Conservation (phyloP, 2,888 invertebrate species). For the Leptogaster cylindrica region DNA sequence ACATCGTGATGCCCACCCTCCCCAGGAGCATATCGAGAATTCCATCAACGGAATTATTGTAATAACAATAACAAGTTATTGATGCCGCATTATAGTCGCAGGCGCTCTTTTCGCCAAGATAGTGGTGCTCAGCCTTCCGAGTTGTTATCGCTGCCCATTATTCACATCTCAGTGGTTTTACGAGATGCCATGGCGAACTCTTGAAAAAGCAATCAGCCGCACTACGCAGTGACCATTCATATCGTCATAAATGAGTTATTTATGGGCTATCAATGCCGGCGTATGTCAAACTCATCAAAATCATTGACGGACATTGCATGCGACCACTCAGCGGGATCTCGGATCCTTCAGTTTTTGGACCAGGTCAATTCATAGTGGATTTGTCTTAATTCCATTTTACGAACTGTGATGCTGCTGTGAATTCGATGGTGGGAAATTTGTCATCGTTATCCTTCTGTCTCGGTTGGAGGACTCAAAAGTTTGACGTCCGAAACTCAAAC, state of each 20-base stretch:
- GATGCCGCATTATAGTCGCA: slow-evolving; percentile 42
- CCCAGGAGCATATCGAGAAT: slow-evolving; percentile 20
- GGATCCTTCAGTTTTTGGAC: slow-evolving; percentile 37
- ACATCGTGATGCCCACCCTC: not conserved
- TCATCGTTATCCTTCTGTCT: too few relatives aligned
- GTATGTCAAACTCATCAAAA: slow-evolving; percentile 63
- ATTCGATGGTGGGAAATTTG: too few relatives aligned
- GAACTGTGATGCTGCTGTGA: too few relatives aligned
- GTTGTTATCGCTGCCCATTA: slow-evolving; percentile 44
- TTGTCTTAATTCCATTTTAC: too few relatives aligned
- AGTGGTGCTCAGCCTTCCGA: slow-evolving; percentile 42
- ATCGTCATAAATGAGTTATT: slow-evolving; percentile 62
- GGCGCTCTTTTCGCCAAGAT: slow-evolving; percentile 29
- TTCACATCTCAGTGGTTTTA: slow-evolving; percentile 47
- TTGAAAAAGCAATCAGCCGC: slow-evolving; percentile 48
- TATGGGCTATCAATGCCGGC: slow-evolving; percentile 62
- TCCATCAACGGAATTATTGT: slow-evolving; percentile 47
- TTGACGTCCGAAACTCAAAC: too few relatives aligned
- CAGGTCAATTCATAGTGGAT: too few relatives aligned
- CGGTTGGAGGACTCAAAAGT: too few relatives aligned
- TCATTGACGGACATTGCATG: slow-evolving; percentile 38
- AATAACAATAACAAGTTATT: slow-evolving; percentile 48
- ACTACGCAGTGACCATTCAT: slow-evolving; percentile 52
- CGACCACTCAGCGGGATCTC: slow-evolving; percentile 50
- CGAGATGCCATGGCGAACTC: slow-evolving; percentile 42